Conservation (phyloP, 2,113 vertebrate genomes). For the Tachysurus fulvidraco region DNA sequence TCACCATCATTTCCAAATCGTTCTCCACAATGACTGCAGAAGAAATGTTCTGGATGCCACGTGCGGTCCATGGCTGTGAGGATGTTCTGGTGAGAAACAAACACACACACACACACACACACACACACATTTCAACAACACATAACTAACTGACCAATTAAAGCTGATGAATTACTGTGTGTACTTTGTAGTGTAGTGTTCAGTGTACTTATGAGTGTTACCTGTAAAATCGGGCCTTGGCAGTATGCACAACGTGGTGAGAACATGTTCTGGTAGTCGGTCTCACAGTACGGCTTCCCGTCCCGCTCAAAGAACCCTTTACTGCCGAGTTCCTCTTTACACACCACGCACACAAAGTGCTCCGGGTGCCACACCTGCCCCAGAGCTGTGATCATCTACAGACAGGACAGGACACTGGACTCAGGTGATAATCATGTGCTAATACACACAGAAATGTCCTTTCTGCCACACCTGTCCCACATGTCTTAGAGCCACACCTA, state of each 20-base stretch:
- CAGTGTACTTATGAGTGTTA: slow-evolving; percentile 45
- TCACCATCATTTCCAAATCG: slow-evolving; percentile 81
- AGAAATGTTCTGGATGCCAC: slow-evolving; percentile 96
- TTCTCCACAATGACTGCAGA: slow-evolving; percentile 84
- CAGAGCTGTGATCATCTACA: slow-evolving; percentile 82
- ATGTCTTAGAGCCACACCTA: background rate
- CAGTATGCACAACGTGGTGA: slow-evolving; percentile 87
- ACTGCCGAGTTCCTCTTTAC: slow-evolving; percentile 75
- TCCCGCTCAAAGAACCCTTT: slow-evolving; percentile 82
- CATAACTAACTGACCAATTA: background rate
- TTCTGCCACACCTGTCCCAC: background rate
- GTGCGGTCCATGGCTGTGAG: slow-evolving; percentile 86
- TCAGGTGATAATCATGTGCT: background rate
- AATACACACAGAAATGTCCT: background rate
- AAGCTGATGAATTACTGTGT: background rate
- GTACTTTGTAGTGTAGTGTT: background rate
- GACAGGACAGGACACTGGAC: background rate
- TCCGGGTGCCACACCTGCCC: slow-evolving; percentile 86
- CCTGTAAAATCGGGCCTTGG: slow-evolving; percentile 76
- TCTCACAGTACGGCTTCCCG: slow-evolving; percentile 77
- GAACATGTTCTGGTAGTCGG: slow-evolving; percentile 83
- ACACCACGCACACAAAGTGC: slow-evolving; percentile 83
- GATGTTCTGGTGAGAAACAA: slow-evolving; percentile 76
- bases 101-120: slow-evolving; percentile 46
- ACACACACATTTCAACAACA: slow-evolving; percentile 21